phyloP scores from a whole-genome alignment of 2,113 vertebrate species.

The Leptobrachium ailaonicum region DNA sequence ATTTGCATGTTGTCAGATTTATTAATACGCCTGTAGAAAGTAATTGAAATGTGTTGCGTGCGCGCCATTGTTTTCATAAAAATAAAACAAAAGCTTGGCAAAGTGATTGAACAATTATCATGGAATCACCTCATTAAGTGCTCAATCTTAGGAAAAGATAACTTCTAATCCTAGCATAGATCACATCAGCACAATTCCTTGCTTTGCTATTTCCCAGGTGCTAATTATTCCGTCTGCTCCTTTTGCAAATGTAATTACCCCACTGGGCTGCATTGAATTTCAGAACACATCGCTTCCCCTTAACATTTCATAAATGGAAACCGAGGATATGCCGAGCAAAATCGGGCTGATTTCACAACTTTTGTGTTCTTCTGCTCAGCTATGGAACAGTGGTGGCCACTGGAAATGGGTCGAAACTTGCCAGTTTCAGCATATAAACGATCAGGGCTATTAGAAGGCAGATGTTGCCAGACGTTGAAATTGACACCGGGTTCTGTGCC shows the following conservation, averaged over 20 bases:
- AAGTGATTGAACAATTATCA: constrained; percentile 63
- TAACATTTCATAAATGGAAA: constrained; percentile 61
- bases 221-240: constrained; percentile 60
- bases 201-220: constrained; percentile 57
- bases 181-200: constrained; percentile 57
- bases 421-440: constrained; percentile 51
- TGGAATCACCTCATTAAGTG: constrained; percentile 61
- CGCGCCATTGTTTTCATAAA: constrained; percentile 22
- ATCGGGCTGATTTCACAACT: constrained; percentile 31
- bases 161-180: constrained; percentile 50
- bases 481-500: constrained; percentile 38
- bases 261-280: constrained; percentile 55
- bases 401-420: constrained; percentile 52
- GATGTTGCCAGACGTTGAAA: constrained; percentile 53
- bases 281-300: constrained; percentile 44
- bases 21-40: constrained; percentile 19
- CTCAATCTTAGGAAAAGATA: constrained; percentile 63
- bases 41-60: constrained; percentile 2
- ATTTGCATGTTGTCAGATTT: constrained; percentile 21
- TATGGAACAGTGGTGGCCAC: constrained; percentile 52
- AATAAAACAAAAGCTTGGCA: constrained; percentile 17
- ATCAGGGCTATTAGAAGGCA: constrained; percentile 53
- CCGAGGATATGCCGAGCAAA: constrained; percentile 20
- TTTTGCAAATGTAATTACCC: constrained; percentile 51
- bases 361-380: constrained; percentile 54